Evolutionary conservation across 2,113 vertebrate species (phyloP), one percentile per base, ranked within the genome.

Genomic region (Ctenodactylus gundi): DNA sequence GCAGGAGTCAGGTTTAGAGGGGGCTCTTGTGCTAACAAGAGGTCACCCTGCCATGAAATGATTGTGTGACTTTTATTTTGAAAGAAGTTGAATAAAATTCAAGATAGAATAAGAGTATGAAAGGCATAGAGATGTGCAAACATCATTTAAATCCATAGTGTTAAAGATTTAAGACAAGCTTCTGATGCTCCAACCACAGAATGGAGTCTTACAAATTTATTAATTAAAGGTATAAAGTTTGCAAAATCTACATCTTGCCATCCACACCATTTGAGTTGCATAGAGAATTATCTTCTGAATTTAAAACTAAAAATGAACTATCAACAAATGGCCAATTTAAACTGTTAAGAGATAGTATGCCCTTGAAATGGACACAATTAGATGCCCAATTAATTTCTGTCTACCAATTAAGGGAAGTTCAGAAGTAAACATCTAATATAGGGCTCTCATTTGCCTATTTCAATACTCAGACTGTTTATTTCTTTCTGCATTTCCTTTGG

Each of bases 401-500:
- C 86, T 92, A 92, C 76, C 39, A 64, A 76, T 80, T 62, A 93
- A 88, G 95, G 57, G 41, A 81, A 20, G 60, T n/a, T 58, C 87
- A 77, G 65, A 73, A 94, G 57, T 70, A 49, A 96, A 51, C 49
- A 51, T 90, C 72, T 82, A 89, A 91, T 80, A 2, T 25, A 55
- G 27, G 65, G 51, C 5, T 87, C 80, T 94, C 81, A 68, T 93
- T 92, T 94, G 80, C 77, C 89, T 96, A 60, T 88, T 85, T 93
- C 84, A 91, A 64, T 91, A 92, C 93, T 93, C 90, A 93, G 75
- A 77, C 39, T 97, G 91, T 95, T 96, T 97, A 88, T 78, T 72
- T 86, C 85, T 90, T 85, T 67, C 78, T 94, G 91, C 87, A 96
- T 97, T 97, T 97, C 97, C 96, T 97, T 70, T 93, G 96, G 95